phyloP scores from a whole-genome alignment of 2,113 vertebrate genomes.

The Epinephelus cyanopodus region DNA sequence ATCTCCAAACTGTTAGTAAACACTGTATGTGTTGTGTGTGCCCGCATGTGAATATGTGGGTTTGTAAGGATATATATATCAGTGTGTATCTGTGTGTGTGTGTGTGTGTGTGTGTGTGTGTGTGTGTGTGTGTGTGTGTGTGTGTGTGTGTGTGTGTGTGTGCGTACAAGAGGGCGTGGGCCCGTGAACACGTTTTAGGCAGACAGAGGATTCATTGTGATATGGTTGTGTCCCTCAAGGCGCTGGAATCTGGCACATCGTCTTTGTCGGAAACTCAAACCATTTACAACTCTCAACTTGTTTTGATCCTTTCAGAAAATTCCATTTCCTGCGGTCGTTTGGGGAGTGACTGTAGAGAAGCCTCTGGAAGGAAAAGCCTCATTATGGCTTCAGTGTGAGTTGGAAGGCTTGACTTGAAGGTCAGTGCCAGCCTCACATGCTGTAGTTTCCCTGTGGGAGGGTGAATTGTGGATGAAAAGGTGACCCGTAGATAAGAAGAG shows the following conservation, averaged over 20 bases:
- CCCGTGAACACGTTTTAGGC: constrained; percentile 48
- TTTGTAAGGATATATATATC: constrained; percentile 27
- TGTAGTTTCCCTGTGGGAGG: constrained; percentile 47
- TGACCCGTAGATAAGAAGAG: constrained; percentile 5
- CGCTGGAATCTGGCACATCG: constrained; percentile 83
- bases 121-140: constrained; percentile 39
- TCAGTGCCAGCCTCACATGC: constrained; percentile 59
- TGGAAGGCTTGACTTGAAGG: constrained; percentile 58
- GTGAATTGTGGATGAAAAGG: constrained; percentile 10
- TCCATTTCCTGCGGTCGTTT: constrained; percentile 75
- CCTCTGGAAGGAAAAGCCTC: constrained; percentile 78
- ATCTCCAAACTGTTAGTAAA: constrained; percentile 62
- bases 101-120: constrained; percentile 20
- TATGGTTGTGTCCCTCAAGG: constrained; percentile 75
- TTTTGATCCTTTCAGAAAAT: constrained; percentile 81
- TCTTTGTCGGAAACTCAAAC: constrained; percentile 80
- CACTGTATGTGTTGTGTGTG: constrained; percentile 37
- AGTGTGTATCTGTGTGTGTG: constrained; percentile 15
- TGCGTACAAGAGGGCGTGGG: constrained; percentile 45
- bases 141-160: constrained; percentile 10
- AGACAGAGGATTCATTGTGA: constrained; percentile 82
- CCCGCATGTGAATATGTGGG: constrained; percentile 5
- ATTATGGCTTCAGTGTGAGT: constrained; percentile 68
- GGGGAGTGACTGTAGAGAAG: constrained; percentile 65
- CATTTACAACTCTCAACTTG: constrained; percentile 81